These are phyloP conservation scores for Formica aserva DNA, from an alignment of 2,888 invertebrate species.

Conservation along the genomic window DNA sequence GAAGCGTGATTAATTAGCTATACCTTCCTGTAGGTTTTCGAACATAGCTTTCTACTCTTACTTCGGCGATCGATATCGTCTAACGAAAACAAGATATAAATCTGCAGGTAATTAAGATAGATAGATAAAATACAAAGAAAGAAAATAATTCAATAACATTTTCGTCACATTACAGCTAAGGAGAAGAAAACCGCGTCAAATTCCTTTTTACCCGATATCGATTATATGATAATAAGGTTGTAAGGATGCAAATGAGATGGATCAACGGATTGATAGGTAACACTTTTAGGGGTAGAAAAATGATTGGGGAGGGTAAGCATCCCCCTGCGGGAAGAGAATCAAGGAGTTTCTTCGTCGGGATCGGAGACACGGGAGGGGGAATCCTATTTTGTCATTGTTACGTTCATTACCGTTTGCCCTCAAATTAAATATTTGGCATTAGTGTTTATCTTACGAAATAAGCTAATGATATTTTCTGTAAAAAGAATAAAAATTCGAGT, in stretches of 20 bases:
- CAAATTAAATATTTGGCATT: slow-evolving; percentile 22
- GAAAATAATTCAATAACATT: not conserved
- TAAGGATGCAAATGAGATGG: slow-evolving; percentile 77
- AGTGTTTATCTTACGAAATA: not conserved
- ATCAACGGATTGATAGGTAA: slow-evolving; percentile 78
- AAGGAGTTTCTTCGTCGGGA: slow-evolving; percentile 81
- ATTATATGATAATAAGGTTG: slow-evolving; percentile 69
- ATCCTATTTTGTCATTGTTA: slow-evolving; percentile 57
- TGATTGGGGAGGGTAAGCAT: slow-evolving; percentile 71
- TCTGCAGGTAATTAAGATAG: not conserved
- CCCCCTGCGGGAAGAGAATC: slow-evolving; percentile 84
- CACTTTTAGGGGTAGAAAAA: slow-evolving; percentile 68
- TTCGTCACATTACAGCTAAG: not conserved
- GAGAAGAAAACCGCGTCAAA: not conserved
- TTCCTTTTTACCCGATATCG: slow-evolving; percentile 36
- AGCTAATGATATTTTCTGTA: not conserved
- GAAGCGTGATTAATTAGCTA: slow-evolving; percentile 16
- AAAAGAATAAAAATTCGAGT: not conserved
- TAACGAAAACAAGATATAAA: not conserved
- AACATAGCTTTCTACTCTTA: not conserved
- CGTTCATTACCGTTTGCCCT: slow-evolving; percentile 39
- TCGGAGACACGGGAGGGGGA: slow-evolving; percentile 85
- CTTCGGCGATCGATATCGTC: not conserved
- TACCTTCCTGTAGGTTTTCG: not conserved
- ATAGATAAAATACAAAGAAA: not conserved